Evolutionary conservation across 2,797 vertebrate species (phyloP), one percentile per base, ranked within the genome.

Genomic region (Gouania willdenowi): DNA sequence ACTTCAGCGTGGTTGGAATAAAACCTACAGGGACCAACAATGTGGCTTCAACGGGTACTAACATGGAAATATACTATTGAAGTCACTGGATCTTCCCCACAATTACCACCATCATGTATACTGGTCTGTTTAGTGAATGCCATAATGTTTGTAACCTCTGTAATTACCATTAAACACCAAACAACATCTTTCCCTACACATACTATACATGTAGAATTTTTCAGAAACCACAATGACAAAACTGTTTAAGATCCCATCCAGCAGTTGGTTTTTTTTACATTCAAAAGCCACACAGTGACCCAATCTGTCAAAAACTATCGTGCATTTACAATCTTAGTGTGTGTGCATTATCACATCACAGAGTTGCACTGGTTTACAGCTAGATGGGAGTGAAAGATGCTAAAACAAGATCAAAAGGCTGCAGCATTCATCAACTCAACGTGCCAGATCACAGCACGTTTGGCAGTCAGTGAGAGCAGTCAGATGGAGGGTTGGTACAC

Each of bases 61-160:
- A 83, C 81, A 82, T 75, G 77, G 79, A 82, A 85, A 84, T 84
- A 77, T 71, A 80, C 76, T 65, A 42, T 68, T 45, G 57, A 69
- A 65, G 56, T 72, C 66, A 57, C 48, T 61, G 51, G n/a, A n/a
- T n/a, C 57, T 45, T 67, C 47, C 59, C 33, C 42, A 65, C 45
- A 66, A 51, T 66, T 59, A 74, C 41, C 44, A 49, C 32, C 34
- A 61, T 71, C 52, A 65, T 52, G 61, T 7, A 47, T 25, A 22
- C 67, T 14, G 38, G 45, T 44, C 51, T 21, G 28, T 19, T 50
- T 50, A 25, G 45, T 38, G 41, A 32, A 40, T 6, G 33, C 36
- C 28, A 73, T 64, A 58, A 39, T 23, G 42, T 13, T 17, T 6
- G 38, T 54, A 42, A 36, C 41, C 27, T 53, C 27, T 2, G 5